These are phyloP conservation scores for Anguilla marmorata DNA, from an alignment of 2,797 vertebrate genomes.

Conservation along the genomic window DNA sequence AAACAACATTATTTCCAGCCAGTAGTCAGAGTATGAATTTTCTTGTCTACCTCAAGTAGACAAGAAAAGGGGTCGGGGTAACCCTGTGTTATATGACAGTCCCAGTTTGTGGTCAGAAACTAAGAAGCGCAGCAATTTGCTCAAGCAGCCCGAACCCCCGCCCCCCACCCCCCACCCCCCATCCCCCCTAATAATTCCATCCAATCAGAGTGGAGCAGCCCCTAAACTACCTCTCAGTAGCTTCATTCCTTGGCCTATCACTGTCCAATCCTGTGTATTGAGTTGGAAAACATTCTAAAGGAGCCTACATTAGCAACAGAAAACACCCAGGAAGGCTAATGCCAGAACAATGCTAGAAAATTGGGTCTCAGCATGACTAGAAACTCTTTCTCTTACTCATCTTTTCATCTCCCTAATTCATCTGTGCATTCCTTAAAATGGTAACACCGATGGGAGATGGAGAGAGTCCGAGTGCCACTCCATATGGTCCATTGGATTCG, in stretches of 20 bases:
- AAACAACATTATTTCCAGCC: not conserved
- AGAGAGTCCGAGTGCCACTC: not conserved
- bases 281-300: slow-evolving; percentile 67
- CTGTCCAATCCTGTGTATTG: slow-evolving; percentile 65
- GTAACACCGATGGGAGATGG: not conserved
- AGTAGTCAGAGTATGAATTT: not conserved
- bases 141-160: not conserved
- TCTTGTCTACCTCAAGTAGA: not conserved
- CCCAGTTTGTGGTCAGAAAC: slow-evolving; percentile 49
- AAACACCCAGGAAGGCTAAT: not conserved
- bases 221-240: slow-evolving; percentile 70
- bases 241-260: slow-evolving; percentile 73
- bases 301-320: slow-evolving; percentile 61
- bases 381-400: not conserved
- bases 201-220: slow-evolving; percentile 52
- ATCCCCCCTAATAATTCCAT: slow-evolving; percentile 35
- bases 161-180: slow-evolving; percentile 57
- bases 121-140: slow-evolving; percentile 50
- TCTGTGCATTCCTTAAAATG: not conserved
- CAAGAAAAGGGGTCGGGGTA: not conserved
- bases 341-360: not conserved
- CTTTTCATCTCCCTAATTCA: not conserved
- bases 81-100: slow-evolving; percentile 40
- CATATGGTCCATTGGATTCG: slow-evolving; percentile 58
- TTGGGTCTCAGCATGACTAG: not conserved